A percentile compares a stretch with the other conserved stretches of the same genome.
These are phyloP conservation scores for Ophion slaviceki DNA, from an alignment of 2,888 invertebrate genomes.

Conservation along the genomic window DNA sequence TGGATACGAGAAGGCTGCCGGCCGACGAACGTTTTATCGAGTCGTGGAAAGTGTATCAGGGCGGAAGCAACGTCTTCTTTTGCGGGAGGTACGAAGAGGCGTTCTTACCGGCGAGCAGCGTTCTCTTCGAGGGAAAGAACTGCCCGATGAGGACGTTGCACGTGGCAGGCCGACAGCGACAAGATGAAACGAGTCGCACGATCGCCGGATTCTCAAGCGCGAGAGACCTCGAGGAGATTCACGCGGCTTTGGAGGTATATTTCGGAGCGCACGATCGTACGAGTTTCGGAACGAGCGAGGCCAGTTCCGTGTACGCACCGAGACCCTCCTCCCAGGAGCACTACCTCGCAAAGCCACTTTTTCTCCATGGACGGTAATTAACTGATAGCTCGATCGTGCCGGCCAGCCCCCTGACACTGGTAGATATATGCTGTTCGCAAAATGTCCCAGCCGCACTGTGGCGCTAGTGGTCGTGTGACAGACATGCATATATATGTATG, in stretches of 20 bases:
- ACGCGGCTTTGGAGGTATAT: conserved; percentile 57
- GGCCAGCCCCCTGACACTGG: no score
- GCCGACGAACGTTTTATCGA: conserved; percentile 35
- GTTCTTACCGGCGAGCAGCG: conserved; percentile 51
- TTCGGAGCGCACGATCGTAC: conserved; percentile 55
- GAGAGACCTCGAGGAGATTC: conserved; percentile 32
- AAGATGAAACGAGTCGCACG: conserved; percentile 22
- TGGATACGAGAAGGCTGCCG: conserved; percentile 60
- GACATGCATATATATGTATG: no score
- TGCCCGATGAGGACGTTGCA: not conserved
- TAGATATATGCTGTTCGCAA: no score
- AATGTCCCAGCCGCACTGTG: no score
- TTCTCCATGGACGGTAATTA: conserved; percentile 68
- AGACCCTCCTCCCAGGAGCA: conserved; percentile 70
- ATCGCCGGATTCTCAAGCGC: conserved; percentile 72
- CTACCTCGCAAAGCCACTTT: conserved; percentile 49
- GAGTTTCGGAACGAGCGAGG: conserved; percentile 1
- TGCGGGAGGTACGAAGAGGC: conserved; percentile 65
- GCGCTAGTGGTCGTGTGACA: no score
- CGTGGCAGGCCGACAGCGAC: not conserved
- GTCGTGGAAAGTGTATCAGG: conserved; percentile 63
- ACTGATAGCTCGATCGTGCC: not conserved
- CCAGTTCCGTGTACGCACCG: conserved; percentile 70
- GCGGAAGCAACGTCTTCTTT: conserved; percentile 70
- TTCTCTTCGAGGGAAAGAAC: not conserved